phyloP scores from a whole-genome alignment of 2,888 invertebrate genomes.

The Schizaphis graminum region DNA sequence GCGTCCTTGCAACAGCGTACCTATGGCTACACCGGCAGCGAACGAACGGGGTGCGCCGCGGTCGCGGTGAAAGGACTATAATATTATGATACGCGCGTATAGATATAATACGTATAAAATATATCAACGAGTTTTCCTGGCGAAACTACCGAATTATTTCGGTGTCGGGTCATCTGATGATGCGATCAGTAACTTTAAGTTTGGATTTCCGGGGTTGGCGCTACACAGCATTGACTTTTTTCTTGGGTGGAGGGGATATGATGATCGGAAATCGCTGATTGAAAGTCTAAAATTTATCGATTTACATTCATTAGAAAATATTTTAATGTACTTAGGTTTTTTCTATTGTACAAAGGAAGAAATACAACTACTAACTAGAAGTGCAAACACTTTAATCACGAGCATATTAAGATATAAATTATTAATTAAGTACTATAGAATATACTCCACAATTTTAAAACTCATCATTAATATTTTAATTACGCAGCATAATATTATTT shows the following conservation, averaged over 20 bases:
- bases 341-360: background rate
- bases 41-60: conserved; percentile 37
- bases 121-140: background rate
- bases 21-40: background rate
- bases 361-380: background rate
- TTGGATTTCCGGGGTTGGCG: background rate
- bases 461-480: background rate
- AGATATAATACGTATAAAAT: background rate
- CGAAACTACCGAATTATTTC: background rate
- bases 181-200: background rate
- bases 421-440: background rate
- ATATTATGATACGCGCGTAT: background rate
- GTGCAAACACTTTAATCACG: background rate
- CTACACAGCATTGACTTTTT: background rate
- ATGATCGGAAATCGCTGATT: background rate
- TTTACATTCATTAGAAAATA: background rate
- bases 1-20: conserved; percentile 43
- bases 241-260: background rate
- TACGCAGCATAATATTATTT: too few species aligned
- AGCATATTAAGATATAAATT: background rate
- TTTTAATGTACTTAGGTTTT: background rate
- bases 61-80: conserved; percentile 52
- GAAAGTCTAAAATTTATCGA: background rate
- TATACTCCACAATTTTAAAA: background rate
- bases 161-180: background rate